Conservation (phyloP, 2,888 invertebrate genomes). For the Machimus atricapillus region DNA sequence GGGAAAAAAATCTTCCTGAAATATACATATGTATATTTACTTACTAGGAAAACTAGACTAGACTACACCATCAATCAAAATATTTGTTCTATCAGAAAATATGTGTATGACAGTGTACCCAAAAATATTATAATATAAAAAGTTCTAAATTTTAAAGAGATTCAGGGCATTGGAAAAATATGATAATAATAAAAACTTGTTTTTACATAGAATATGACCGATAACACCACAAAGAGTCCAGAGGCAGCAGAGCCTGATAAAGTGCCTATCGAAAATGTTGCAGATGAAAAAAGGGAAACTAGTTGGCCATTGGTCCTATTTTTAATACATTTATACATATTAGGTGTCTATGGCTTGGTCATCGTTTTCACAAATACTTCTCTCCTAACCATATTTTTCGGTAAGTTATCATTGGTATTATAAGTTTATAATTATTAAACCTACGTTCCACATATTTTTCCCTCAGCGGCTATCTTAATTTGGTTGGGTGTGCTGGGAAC, state of each 20-base stretch:
- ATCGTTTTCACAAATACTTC: slow-evolving; percentile 68
- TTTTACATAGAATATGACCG: background rate
- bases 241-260: background rate
- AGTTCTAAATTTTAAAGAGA: background rate
- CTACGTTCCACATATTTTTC: slow-evolving; percentile 50
- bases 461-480: slow-evolving; percentile 70
- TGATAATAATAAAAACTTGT: background rate
- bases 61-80: too few relatives aligned
- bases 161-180: background rate
- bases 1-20: too few relatives aligned
- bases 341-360: slow-evolving; percentile 72
- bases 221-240: background rate
- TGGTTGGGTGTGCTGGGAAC: slow-evolving; percentile 76
- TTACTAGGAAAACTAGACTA: too few relatives aligned
- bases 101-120: too few relatives aligned
- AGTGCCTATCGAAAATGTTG: slow-evolving; percentile 53
- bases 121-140: background rate
- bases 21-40: too few relatives aligned
- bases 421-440: background rate
- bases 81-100: too few relatives aligned
- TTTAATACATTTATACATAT: slow-evolving; percentile 75
- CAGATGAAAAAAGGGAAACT: slow-evolving; percentile 66
- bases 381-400: slow-evolving; percentile 69
- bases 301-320: slow-evolving; percentile 78
- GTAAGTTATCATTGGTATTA: slow-evolving; percentile 64